Percentiles rank a stretch among this genome's conserved stretches.
These are phyloP conservation scores for Sorex fumeus DNA, from an alignment of 2,113 vertebrate genomes.

Conservation along the genomic window DNA sequence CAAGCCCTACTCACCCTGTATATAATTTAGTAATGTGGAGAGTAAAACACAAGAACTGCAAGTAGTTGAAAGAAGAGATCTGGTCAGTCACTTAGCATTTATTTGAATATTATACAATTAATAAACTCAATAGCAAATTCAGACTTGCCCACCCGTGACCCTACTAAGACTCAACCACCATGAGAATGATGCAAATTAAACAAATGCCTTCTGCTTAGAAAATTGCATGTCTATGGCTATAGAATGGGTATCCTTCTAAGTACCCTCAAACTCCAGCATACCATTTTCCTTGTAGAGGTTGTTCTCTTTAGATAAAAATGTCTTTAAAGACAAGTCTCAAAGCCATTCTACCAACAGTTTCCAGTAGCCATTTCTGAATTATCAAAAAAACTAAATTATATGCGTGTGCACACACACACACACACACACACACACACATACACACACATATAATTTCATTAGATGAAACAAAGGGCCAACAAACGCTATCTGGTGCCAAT, in stretches of 20 bases:
- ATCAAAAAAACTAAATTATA: too few species aligned
- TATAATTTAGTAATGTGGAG: slow-evolving; percentile 29
- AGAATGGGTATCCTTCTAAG: not conserved
- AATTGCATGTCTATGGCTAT: not conserved
- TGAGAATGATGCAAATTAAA: slow-evolving; percentile 15
- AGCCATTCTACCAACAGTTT: not conserved
- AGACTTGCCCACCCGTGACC: slow-evolving; percentile 8
- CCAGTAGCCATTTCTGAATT: slow-evolving; percentile 1
- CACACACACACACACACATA: too few species aligned
- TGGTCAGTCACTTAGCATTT: too few species aligned
- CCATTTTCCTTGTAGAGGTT: not conserved
- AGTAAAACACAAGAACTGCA: not conserved
- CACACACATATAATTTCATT: too few species aligned
- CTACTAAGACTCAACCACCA: not conserved
- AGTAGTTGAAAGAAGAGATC: not conserved
- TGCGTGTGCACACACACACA: too few species aligned
- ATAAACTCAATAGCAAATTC: slow-evolving; percentile 51
- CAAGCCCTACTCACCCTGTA: not conserved
- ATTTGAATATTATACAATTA: not conserved
- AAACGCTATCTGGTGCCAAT: not conserved
- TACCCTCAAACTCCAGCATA: not conserved
- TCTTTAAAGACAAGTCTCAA: slow-evolving; percentile 30
- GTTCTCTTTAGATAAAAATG: not conserved
- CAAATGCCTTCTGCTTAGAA: slow-evolving; percentile 1
- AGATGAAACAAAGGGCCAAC: not conserved